Evolutionary conservation across 2,888 invertebrate genomes (phyloP).

Genomic region (Antitype chi): DNA sequence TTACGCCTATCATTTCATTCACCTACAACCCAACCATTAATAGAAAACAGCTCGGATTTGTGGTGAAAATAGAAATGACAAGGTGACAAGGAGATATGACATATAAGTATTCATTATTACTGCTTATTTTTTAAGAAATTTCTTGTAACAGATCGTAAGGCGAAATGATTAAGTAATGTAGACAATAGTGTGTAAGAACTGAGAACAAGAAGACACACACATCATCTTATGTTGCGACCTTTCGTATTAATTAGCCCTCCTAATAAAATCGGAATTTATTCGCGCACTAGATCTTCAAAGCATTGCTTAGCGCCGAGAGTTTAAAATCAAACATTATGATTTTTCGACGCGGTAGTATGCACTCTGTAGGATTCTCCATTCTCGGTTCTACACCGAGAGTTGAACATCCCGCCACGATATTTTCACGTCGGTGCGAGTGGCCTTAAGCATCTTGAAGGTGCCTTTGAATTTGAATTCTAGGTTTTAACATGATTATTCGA

Average conservation of each 20-base stretch:
- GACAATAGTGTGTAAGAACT: not conserved
- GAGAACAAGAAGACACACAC: not conserved
- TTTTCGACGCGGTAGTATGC: too few relatives aligned
- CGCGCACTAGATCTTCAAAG: too few relatives aligned
- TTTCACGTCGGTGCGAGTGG: too few relatives aligned
- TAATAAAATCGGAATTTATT: too few relatives aligned
- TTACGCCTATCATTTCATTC: too few relatives aligned
- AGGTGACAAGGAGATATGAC: not conserved
- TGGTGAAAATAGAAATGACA: not conserved
- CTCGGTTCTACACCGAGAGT: too few relatives aligned
- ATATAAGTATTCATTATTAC: too few relatives aligned
- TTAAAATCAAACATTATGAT: too few relatives aligned
- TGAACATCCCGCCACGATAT: too few relatives aligned
- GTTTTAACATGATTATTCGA: not conserved
- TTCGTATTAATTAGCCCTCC: too few relatives aligned
- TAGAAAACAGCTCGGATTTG: not conserved
- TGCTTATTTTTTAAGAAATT: not conserved
- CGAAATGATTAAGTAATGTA: not conserved
- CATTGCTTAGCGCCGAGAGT: too few relatives aligned
- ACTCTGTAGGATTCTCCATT: too few relatives aligned
- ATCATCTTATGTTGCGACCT: not conserved
- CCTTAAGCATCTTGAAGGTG: not conserved
- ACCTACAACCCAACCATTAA: not conserved
- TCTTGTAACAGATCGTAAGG: not conserved
- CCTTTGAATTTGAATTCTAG: not conserved